These are phyloP conservation scores for Amaurobius ferox DNA, from an alignment of 2,888 invertebrate species.

Conservation along the genomic window DNA sequence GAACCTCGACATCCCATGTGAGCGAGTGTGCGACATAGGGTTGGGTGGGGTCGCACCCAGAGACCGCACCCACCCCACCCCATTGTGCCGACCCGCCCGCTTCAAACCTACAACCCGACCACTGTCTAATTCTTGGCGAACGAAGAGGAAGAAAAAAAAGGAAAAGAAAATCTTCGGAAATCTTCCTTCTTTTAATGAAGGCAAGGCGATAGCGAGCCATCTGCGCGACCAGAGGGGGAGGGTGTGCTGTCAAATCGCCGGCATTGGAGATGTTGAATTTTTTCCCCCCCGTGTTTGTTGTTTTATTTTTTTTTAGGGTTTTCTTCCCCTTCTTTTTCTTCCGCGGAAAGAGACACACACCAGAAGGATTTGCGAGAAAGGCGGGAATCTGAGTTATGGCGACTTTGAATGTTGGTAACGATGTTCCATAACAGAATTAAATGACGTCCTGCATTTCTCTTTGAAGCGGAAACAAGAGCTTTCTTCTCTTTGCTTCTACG, in stretches of 20 bases:
- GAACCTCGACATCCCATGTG: not conserved
- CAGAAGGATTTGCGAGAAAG: not conserved
- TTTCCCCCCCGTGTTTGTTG: not conserved
- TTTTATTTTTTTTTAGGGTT: constrained; percentile 6
- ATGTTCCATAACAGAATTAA: too few relatives aligned
- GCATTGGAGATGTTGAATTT: not conserved
- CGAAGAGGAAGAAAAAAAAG: not conserved
- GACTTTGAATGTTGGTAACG: not conserved
- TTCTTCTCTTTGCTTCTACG: too few relatives aligned
- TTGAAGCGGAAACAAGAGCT: too few relatives aligned
- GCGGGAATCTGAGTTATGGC: constrained; percentile 15
- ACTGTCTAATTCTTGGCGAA: not conserved
- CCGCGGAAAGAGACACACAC: not conserved
- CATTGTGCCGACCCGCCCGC: not conserved
- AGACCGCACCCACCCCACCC: constrained; percentile 15
- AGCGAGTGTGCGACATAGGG: not conserved
- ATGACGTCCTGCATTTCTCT: too few relatives aligned
- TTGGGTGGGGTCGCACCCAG: not conserved
- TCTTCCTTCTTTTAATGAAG: constrained; percentile 16
- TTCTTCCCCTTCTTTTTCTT: not conserved
- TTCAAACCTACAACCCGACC: constrained; percentile 4
- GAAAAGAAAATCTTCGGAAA: constrained; percentile 1
- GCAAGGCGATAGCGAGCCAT: constrained; percentile 11
- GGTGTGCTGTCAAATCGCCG: not conserved
- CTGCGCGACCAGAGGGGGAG: not conserved